Base-by-base conservation (phyloP, 2,113 vertebrate species). In the Pseudopipra pipra region DNA sequence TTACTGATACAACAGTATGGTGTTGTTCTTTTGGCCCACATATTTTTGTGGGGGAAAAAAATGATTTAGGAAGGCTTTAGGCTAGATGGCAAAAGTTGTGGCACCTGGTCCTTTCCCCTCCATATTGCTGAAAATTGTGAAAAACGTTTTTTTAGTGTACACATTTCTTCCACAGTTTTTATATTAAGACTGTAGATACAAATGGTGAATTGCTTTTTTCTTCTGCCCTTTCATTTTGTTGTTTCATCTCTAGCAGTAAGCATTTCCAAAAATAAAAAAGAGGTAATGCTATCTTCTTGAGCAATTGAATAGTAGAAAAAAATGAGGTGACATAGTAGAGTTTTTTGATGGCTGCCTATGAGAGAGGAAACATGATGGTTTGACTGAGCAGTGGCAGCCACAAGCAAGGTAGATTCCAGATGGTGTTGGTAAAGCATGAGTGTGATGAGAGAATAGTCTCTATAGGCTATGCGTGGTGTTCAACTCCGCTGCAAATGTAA, bases 81-180 rank as follows among this genome's bases (percentile, higher is more conserved):
- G 11, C 17, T 58, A 54, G 51, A 27, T 67, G 33, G 14, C 4
- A 27, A 16, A 66, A 31, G 33, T 54, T 47, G 8, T 70, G 62
- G 8, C 1, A 3, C 7, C 7, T 24, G 25, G 3, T 85, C 19
- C 31, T 73, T 85, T 75, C 5, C 6, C 2, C 6, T 49, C 18
- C 4, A 0, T 73, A 5, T 51, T 59, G 37, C 59, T 84, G 47
- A 54, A 43, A 77, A 71, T 19, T 14, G 31, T 59, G 37, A 71
- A 72, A 47, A 77, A 6, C 1, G 0, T 39, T 85, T 0, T 47
- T 88, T 72, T 30, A 49, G 19, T 7, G 14, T 4, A 24, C 10
- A 2, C 4, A 3, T 76, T 91, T 62, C 39, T 85, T 55, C 10
- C 3, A 1, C 30, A 66, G 37, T 56, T 83, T 31, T 85, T 31